Evolutionary conservation across 2,797 vertebrate genomes (phyloP), one percentile per base, ranked within the genome.

Genomic region (Mus minutoides): DNA sequence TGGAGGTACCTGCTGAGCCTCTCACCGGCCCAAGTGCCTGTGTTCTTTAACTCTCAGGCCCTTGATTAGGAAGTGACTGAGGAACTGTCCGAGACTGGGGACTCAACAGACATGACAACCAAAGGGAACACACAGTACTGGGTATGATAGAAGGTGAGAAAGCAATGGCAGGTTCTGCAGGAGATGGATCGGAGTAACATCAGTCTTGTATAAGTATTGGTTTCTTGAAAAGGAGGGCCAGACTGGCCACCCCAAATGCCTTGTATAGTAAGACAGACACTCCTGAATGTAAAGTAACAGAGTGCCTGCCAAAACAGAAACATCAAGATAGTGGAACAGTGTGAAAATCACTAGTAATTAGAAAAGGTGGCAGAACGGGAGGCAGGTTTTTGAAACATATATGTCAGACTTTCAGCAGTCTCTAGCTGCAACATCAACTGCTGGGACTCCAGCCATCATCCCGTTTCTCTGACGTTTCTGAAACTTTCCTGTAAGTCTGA

Each of bases 401-500:
- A 9, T 60, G 10, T 34, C 24, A 43, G 12, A 46, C 58, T 43
- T 54, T 17, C 49, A 54, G n/a, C n/a, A 14, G 34, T 6, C 17
- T 76, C 54, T 4, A 31, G 71, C 54, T 40, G 16, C 40, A 49
- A 19, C 26, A 14, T 58, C 16, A 1, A 58, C 37, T 71, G 46
- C 37, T 43, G 54, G 29, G 21, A 9, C 8, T n/a, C 4, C 37
- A 60, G 37, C 29, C 29, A 60, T 54, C 54, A 46, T 2, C 31
- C 2, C 0, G 21, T 78, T n/a, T 78, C 54, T 80, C 49, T 62
- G 89, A 19, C 31, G 26, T 78, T 88, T 71, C n/a, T 93, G 76
- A 96, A 83, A 93, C 3, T 80, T 96, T 87, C 37, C n/a, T 76
- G 2, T 64, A 54, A 56, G 78, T 83, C 58, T 92, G 56, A 93